Evolutionary conservation across 2,113 vertebrate genomes (phyloP).

Genomic region (Apaloderma vittatum): DNA sequence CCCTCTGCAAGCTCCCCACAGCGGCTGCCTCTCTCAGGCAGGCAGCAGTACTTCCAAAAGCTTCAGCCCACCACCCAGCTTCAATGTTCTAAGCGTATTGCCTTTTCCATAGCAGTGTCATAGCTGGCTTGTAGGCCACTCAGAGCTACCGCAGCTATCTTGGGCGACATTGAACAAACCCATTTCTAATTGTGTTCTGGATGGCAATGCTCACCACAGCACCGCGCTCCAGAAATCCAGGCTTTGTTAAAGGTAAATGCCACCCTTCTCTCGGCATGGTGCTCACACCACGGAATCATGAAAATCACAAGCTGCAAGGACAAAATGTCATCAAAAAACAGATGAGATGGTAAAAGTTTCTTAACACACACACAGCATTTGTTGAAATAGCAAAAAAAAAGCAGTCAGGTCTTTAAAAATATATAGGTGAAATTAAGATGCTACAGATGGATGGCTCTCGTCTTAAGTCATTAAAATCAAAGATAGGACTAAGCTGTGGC

Average conservation of each 20-base stretch:
- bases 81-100: background rate
- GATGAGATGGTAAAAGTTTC: background rate
- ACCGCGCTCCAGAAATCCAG: background rate
- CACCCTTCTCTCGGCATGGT: background rate
- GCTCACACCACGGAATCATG: background rate
- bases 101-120: background rate
- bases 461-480: background rate
- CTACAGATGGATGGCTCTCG: background rate
- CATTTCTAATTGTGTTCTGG: background rate
- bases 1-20: background rate
- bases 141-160: background rate
- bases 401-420: background rate
- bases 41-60: background rate
- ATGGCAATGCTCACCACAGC: background rate
- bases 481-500: background rate
- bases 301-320: background rate
- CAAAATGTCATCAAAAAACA: background rate
- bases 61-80: background rate
- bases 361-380: background rate
- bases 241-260: background rate
- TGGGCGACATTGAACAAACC: background rate
- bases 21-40: background rate
- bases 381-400: background rate
- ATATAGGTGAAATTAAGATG: background rate
- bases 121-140: background rate